Base-by-base conservation (phyloP, 2,113 vertebrate genomes). In the Peucedramus taeniatus region DNA sequence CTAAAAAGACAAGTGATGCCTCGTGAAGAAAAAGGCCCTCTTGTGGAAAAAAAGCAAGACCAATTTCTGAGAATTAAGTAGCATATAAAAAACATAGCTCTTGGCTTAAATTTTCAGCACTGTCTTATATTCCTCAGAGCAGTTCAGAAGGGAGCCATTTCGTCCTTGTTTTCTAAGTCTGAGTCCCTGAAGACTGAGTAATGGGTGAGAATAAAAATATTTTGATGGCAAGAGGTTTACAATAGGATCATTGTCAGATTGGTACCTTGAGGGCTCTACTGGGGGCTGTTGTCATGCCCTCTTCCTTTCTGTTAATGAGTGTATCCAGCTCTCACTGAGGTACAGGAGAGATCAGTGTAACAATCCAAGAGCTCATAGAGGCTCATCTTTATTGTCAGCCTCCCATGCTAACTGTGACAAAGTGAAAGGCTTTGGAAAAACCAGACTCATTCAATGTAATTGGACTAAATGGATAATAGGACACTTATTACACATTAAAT, bases 401-500 rank as follows among this genome's bases (percentile, higher is more conserved):
- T 93, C 75, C 83, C 0, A 6, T 81, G 78, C 83, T 94, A 87
- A 35, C 64, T 60, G 71, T 81, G 68, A 93, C 85, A 96, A 96
- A 95, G 85, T 90, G 76, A 95, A 92, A 95, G 60, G 88, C 96
- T 96, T 96, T 94, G 85, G 85, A 96, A 90, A 94, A 96, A 64
- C 5, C 88, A 95, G 93, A 92, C 76, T 96, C 75, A 87, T 94
- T 96, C 92, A 92, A 35, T 68, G 85, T 90, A 96, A 96, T 96
- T 96, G 94, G 94, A 95, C 90, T 96, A 97, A 96, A 95, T 86
- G 88, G 94, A 96, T 97, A 97, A 97, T 94, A 94, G 92, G 85
- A 93, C 94, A 94, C 85, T 96, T 96, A 90, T 87, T 95, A 93
- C 44, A 90, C 85, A 96, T 96, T 93, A 96, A 92, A 94, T 72